Evolutionary conservation across 2,888 invertebrate species (phyloP).

Genomic region (Nephrotoma guestfalica): DNA sequence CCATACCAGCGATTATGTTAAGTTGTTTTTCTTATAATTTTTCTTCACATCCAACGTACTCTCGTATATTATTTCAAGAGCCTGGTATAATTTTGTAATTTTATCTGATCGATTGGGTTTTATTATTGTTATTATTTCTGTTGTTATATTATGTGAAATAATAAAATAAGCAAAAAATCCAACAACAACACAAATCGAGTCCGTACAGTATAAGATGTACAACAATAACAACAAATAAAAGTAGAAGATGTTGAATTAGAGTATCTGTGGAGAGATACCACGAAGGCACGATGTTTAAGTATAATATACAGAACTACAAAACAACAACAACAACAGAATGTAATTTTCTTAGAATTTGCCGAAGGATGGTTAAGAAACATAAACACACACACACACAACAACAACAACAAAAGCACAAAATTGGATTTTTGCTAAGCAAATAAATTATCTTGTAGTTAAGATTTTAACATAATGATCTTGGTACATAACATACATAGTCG

Average conservation of each 20-base stretch:
- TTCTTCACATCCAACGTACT: not conserved
- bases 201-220: not conserved
- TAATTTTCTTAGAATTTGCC: not conserved
- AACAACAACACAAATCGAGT: not conserved
- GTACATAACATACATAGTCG: not conserved
- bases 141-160: not conserved
- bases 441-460: not conserved
- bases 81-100: slow-evolving; percentile 4
- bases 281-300: not conserved
- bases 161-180: not conserved
- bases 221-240: not conserved
- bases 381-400: not conserved
- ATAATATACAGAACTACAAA: not conserved
- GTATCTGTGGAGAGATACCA: not conserved
- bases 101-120: slow-evolving; percentile 4
- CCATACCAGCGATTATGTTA: not conserved
- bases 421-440: not conserved
- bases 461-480: not conserved
- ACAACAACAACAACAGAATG: not conserved
- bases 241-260: not conserved
- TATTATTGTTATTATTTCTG: not conserved
- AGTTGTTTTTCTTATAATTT: not conserved
- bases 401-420: not conserved
- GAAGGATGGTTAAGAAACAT: not conserved
- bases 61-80: not conserved